phyloP scores from a whole-genome alignment of 2,888 invertebrate genomes.

The Monochamus alternatus region DNA sequence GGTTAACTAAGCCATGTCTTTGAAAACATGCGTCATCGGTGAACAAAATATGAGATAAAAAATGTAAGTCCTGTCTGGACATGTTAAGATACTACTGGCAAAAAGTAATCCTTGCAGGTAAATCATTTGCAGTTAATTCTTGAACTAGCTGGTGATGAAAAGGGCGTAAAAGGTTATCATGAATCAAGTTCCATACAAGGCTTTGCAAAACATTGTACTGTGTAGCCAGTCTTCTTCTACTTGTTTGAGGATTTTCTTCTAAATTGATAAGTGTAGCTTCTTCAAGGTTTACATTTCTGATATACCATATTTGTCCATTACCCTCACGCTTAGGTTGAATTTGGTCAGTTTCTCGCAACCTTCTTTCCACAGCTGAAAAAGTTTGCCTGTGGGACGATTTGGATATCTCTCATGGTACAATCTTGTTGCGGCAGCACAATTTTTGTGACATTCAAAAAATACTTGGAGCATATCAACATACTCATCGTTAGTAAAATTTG shows the following conservation, averaged over 20 bases:
- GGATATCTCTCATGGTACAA: not conserved
- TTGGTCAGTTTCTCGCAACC: not conserved
- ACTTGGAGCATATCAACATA: constrained; percentile 4
- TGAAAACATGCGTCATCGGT: not conserved
- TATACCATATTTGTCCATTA: not conserved
- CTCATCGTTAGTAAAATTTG: too few relatives aligned
- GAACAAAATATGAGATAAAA: not conserved
- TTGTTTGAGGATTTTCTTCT: not conserved
- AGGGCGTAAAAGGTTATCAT: not conserved
- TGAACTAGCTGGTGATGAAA: not conserved
- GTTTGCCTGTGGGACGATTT: not conserved
- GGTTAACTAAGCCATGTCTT: not conserved
- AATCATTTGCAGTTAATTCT: not conserved
- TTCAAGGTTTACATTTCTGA: constrained; percentile 1
- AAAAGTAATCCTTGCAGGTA: not conserved
- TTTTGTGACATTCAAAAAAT: not conserved
- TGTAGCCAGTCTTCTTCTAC: not conserved
- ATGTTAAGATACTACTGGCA: not conserved
- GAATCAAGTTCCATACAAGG: not conserved
- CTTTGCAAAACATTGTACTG: not conserved
- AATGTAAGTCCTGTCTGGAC: not conserved
- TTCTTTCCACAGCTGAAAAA: constrained; percentile 6
- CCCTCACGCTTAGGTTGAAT: not conserved
- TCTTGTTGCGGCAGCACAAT: not conserved
- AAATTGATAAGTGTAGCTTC: not conserved